phyloP scores from a whole-genome alignment of 2,797 vertebrate species.

The Pipistrellus kuhlii region DNA sequence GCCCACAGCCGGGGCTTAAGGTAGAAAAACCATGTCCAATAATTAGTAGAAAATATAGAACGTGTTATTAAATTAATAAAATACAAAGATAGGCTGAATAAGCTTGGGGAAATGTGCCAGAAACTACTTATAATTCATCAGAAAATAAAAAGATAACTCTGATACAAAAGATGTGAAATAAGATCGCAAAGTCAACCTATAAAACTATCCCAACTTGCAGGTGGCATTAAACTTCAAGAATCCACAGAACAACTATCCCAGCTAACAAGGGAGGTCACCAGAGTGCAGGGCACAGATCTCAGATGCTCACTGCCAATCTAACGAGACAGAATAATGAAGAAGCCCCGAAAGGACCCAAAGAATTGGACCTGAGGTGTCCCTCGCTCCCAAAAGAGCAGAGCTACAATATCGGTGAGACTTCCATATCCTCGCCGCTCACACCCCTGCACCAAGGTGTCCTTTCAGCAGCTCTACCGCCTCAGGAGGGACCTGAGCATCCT shows the following conservation, averaged over 20 bases:
- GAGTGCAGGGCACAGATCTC: not conserved
- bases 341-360: not conserved
- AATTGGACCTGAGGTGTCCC: not conserved
- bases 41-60: not conserved
- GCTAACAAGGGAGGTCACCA: not conserved
- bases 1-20: not conserved
- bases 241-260: not conserved
- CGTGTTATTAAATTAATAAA: not conserved
- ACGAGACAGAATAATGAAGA: not conserved
- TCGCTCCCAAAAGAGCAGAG: not conserved
- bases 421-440: not conserved
- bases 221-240: not conserved
- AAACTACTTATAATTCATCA: not conserved
- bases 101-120: not conserved
- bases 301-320: not conserved
- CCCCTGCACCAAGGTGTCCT: too few species aligned
- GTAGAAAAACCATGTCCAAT: not conserved
- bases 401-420: not conserved
- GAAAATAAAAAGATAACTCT: not conserved
- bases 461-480: too few species aligned
- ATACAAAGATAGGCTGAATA: not conserved
- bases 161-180: not conserved
- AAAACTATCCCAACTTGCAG: not conserved
- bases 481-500: not conserved
- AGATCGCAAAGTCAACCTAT: not conserved